Evolutionary conservation across 1,140 invertebrate species (phyloP).

Genomic region (Ceratoteleas bidentatus): DNA sequence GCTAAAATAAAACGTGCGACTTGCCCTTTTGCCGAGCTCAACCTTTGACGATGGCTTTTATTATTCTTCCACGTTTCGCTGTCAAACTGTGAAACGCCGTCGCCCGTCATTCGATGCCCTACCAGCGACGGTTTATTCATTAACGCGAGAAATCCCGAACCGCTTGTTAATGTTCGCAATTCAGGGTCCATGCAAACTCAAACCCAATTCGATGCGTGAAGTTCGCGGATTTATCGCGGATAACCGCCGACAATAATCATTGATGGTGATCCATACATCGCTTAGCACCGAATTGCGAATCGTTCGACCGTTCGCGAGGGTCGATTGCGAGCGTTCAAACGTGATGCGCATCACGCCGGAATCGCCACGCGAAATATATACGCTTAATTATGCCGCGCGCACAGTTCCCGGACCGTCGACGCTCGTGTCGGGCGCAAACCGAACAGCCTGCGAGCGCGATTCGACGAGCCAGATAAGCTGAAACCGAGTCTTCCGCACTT

Average conservation of each 20-base stretch:
- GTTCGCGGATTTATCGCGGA: background rate
- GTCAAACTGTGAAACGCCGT: constrained; percentile 61
- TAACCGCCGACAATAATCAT: constrained; percentile 30
- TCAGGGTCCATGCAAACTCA: constrained; percentile 72
- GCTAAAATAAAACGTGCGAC: constrained; percentile 38
- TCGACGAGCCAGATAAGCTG: constrained; percentile 55
- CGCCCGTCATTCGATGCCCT: constrained; percentile 64
- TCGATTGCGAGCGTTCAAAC: constrained; percentile 64
- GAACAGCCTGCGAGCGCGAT: constrained; percentile 58
- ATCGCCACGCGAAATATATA: constrained; percentile 68
- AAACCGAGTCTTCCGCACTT: constrained; percentile 58
- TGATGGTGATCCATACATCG: constrained; percentile 22
- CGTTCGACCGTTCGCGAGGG: constrained; percentile 49
- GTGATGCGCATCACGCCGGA: constrained; percentile 72
- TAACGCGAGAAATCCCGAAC: constrained; percentile 71
- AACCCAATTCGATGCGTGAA: constrained; percentile 70
- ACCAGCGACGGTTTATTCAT: constrained; percentile 71
- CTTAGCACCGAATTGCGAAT: no score
- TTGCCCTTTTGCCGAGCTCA: constrained; percentile 30
- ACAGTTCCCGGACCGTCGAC: constrained; percentile 62
- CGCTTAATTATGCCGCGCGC: constrained; percentile 70
- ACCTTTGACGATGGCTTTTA: constrained; percentile 58
- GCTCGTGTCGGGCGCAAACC: constrained; percentile 47
- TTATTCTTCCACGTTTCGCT: constrained; percentile 50
- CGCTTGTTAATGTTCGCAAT: constrained; percentile 75